Conservation (phyloP, 1,140 invertebrate species). For the Bemisia tabaci region DNA sequence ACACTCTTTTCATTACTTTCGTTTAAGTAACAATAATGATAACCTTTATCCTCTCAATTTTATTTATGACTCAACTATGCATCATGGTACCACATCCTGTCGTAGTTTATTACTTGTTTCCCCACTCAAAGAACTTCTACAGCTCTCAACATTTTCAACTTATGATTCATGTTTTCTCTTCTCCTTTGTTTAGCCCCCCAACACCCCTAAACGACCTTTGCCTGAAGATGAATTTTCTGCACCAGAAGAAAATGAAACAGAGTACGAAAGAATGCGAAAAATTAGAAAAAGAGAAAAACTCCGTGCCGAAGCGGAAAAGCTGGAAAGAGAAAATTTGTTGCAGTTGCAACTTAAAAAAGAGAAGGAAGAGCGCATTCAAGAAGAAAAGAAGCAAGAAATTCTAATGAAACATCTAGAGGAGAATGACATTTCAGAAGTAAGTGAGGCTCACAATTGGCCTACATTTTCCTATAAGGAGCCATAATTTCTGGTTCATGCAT, state of each 20-base stretch:
- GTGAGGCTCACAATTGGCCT: too few relatives aligned
- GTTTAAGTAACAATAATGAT: too few relatives aligned
- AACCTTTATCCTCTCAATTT: too few relatives aligned
- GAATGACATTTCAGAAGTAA: neutral
- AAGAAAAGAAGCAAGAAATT: slow-evolving; percentile 20
- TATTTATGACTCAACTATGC: too few relatives aligned
- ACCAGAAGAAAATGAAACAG: slow-evolving; percentile 37
- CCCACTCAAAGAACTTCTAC: too few relatives aligned
- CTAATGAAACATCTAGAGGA: neutral
- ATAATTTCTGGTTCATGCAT: too few relatives aligned
- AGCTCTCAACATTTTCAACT: too few relatives aligned
- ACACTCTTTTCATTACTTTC: too few relatives aligned
- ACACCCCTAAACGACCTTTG: slow-evolving; percentile 54
- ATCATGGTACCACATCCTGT: too few relatives aligned
- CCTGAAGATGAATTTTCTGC: slow-evolving; percentile 48
- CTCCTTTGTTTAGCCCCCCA: slow-evolving; percentile 46
- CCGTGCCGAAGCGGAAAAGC: slow-evolving; percentile 35
- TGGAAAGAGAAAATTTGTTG: slow-evolving; percentile 33
- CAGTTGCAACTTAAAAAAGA: slow-evolving; percentile 25
- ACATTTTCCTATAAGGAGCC: too few relatives aligned
- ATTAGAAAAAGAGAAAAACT: slow-evolving; percentile 32
- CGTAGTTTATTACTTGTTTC: too few relatives aligned
- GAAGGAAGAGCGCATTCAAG: slow-evolving; percentile 16
- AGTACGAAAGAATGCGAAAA: slow-evolving; percentile 28
- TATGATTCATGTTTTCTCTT: slow-evolving; percentile 16